phyloP scores from a whole-genome alignment of 2,797 vertebrate genomes.

The Hippocampus kuda region DNA sequence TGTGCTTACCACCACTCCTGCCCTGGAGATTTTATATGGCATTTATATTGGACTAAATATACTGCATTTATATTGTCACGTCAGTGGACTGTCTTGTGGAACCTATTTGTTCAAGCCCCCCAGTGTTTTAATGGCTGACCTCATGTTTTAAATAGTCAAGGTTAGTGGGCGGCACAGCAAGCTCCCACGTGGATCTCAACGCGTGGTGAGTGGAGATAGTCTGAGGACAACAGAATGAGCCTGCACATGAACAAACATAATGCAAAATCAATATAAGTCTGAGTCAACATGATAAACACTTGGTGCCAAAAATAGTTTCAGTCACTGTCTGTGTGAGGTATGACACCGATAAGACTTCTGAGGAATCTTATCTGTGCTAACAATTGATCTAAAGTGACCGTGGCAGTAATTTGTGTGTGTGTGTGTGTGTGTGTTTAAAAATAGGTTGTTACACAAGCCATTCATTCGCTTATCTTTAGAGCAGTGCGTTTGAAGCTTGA shows the following conservation, averaged over 20 bases:
- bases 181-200: conserved; percentile 8
- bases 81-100: neutral
- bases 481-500: neutral
- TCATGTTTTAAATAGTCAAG: conserved; percentile 19
- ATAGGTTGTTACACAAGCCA: neutral
- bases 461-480: neutral
- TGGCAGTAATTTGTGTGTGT: neutral
- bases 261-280: conserved; percentile 15
- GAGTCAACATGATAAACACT: conserved; percentile 18
- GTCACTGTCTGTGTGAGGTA: neutral
- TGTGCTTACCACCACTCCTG: neutral
- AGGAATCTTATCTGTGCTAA: neutral
- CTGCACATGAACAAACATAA: conserved; percentile 20
- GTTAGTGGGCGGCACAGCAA: neutral
- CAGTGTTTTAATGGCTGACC: conserved; percentile 3
- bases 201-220: conserved; percentile 25
- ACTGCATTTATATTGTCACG: neutral
- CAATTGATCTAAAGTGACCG: neutral
- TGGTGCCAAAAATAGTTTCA: conserved; percentile 26
- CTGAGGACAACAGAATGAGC: conserved; percentile 14
- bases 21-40: neutral
- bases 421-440: neutral
- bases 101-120: too few species aligned
- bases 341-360: neutral
- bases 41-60: neutral